phyloP scores from a whole-genome alignment of 2,888 invertebrate species.

The Cantharis nigra region DNA sequence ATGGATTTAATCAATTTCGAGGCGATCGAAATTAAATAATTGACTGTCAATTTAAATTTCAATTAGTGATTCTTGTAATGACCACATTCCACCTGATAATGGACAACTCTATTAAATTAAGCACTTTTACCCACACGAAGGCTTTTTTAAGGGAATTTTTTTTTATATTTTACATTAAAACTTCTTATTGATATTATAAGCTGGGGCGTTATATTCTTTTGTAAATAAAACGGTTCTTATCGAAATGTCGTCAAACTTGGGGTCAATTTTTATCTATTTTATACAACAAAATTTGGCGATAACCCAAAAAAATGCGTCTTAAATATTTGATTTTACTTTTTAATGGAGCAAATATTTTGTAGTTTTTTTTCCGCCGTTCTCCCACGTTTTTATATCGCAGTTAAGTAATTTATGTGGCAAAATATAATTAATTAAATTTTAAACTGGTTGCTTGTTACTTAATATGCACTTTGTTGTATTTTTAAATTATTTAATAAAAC shows the following conservation, averaged over 20 bases:
- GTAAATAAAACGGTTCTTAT: slow-evolving; percentile 16
- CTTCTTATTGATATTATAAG: not conserved
- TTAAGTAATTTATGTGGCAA: slow-evolving; percentile 4
- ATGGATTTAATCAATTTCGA: slow-evolving; percentile 10
- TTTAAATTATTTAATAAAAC: not conserved
- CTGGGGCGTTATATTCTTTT: slow-evolving; percentile 10
- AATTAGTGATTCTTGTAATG: slow-evolving; percentile 21
- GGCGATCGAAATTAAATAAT: slow-evolving; percentile 14
- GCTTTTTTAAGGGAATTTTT: not conserved
- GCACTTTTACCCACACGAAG: not conserved
- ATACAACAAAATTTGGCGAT: slow-evolving; percentile 22
- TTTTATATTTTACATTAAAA: not conserved
- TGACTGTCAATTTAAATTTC: slow-evolving; percentile 19
- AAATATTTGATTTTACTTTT: slow-evolving; percentile 16
- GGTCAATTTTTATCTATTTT: slow-evolving; percentile 21
- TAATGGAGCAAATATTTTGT: slow-evolving; percentile 9
- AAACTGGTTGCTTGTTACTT: not conserved
- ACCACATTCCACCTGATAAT: slow-evolving; percentile 14
- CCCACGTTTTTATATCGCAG: slow-evolving; percentile 13
- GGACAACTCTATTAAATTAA: slow-evolving; percentile 15
- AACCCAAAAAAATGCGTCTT: slow-evolving; percentile 24
- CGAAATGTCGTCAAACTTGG: slow-evolving; percentile 14
- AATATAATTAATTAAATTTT: not conserved
- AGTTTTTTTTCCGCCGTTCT: slow-evolving; percentile 11
- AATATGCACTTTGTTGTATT: not conserved